phyloP scores from a whole-genome alignment of 2,888 invertebrate species.

The Branchipolynoe longqiensis region DNA sequence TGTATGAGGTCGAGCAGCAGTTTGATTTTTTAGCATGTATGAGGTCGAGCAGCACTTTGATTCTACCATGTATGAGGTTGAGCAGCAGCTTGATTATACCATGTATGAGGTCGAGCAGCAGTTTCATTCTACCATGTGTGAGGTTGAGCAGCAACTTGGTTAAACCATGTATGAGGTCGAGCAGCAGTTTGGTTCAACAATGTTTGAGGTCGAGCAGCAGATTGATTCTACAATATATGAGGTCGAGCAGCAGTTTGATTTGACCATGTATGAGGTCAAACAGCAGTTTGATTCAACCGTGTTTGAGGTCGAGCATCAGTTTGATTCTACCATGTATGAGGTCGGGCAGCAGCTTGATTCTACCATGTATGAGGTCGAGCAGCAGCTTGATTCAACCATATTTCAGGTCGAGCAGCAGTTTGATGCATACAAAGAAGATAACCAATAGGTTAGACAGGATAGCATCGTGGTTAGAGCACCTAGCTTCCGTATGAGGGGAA shows the following conservation, averaged over 20 bases:
- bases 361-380: neutral
- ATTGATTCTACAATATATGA: neutral
- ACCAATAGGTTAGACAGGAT: too few relatives aligned
- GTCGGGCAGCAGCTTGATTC: neutral
- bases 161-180: neutral
- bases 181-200: neutral
- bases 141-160: neutral
- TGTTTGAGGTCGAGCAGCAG: neutral
- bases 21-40: neutral
- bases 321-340: neutral
- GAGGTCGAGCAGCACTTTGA: neutral
- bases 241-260: neutral
- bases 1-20: neutral
- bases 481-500: too few relatives aligned
- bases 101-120: neutral
- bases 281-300: neutral
- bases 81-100: neutral
- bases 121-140: neutral
- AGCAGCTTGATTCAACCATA: neutral
- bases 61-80: neutral
- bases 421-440: too few relatives aligned
- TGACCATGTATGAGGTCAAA: neutral
- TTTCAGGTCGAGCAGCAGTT: neutral
- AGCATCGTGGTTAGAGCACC: too few relatives aligned
- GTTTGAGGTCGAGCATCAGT: neutral